These are phyloP conservation scores for Vulpes lagopus DNA, from an alignment of 2,113 vertebrate species.

Conservation along the genomic window DNA sequence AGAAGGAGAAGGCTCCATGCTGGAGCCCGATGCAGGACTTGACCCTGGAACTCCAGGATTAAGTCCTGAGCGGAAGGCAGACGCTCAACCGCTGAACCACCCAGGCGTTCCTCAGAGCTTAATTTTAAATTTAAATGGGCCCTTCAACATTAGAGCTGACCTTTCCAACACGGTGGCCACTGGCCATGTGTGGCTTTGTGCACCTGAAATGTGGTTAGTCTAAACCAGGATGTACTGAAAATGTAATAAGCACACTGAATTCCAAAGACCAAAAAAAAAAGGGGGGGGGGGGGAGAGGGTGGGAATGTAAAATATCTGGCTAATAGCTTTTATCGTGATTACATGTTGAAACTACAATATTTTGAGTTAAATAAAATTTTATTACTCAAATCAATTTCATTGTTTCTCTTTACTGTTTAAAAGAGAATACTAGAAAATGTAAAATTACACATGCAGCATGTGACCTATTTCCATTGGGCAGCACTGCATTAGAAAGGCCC, in stretches of 20 bases:
- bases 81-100: no score
- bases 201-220: not conserved
- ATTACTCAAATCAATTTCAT: not conserved
- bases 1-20: no score
- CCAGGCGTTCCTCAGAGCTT: no score
- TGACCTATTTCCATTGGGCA: not conserved
- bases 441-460: not conserved
- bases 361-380: slow-evolving; percentile 19
- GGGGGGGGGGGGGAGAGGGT: no score
- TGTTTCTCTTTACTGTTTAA: slow-evolving; percentile 34
- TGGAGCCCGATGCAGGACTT: no score
- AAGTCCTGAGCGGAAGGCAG: no score
- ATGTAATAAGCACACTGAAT: not conserved
- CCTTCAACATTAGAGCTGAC: slow-evolving; percentile 1
- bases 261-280: not conserved
- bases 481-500: not conserved
- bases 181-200: not conserved
- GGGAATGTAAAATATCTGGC: not conserved
- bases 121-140: slow-evolving; percentile 35
- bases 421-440: not conserved
- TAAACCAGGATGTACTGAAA: not conserved
- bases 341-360: not conserved
- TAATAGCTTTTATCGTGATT: not conserved
- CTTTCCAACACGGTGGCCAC: not conserved
- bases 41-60: no score